phyloP scores from a whole-genome alignment of 2,797 vertebrate genomes.

The Spondyliosoma cantharus region DNA sequence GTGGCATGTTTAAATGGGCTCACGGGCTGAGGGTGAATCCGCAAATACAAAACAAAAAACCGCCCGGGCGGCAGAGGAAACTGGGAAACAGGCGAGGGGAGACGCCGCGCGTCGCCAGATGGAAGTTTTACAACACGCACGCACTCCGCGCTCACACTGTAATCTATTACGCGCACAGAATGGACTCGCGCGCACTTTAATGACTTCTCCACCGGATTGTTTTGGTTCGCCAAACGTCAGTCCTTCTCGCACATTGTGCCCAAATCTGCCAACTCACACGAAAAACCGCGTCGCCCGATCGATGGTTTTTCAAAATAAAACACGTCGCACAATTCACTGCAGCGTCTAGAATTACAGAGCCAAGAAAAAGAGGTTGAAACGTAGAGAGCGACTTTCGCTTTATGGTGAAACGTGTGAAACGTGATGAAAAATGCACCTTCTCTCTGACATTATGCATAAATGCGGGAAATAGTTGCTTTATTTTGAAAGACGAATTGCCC shows the following conservation, averaged over 20 bases:
- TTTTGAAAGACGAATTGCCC: slow-evolving; percentile 17
- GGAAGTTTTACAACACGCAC: background rate
- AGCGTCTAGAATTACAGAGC: fast-evolving
- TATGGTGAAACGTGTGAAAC: fast-evolving
- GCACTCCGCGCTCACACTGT: fast-evolving
- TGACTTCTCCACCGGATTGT: background rate
- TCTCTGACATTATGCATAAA: fast-evolving
- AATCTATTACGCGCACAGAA: fast-evolving
- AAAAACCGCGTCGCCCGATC: fast-evolving
- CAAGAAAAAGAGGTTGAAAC: fast-evolving
- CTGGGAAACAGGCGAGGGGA: background rate
- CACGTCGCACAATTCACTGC: fast-evolving
- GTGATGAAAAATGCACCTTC: fast-evolving
- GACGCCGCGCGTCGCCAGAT: background rate
- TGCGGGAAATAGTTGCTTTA: background rate
- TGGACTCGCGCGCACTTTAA: background rate
- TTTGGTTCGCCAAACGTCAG: background rate
- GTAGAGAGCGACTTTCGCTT: fast-evolving
- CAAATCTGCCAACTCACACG: background rate
- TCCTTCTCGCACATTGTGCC: background rate
- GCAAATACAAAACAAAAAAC: background rate
- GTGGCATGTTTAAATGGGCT: fast-evolving
- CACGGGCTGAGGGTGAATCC: background rate
- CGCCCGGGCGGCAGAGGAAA: too few species aligned
- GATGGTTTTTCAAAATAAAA: slow-evolving; percentile 61